Evolutionary conservation across 2,888 invertebrate species (phyloP), one percentile per base, ranked within the genome.

Genomic region (Lumbricus terrestris): DNA sequence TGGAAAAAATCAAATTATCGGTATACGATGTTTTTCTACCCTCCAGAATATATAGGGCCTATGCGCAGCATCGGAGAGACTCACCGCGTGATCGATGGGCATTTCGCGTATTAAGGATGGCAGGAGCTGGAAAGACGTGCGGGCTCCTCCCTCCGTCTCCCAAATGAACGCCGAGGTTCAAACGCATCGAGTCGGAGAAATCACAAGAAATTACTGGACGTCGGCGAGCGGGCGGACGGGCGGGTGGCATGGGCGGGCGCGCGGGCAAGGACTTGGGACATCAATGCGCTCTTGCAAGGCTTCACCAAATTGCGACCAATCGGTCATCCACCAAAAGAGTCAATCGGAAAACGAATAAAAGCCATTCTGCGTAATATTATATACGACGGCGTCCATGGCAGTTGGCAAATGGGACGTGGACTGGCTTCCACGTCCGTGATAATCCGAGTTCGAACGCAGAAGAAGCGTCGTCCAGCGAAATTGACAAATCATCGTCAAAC

Each of bases 161-260:
- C 29, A 69, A 69, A n/a, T 69, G 69, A 8, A n/a, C n/a, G 69
- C 1, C 0, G 11, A 29, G 4, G 69, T 69, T 69, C 69, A 69
- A 69, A 69, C 69, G 69, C 69, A n/a, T 69, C 69, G 69, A 69
- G 69, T 69, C 29, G 8, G 29, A n/a, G 69, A 69, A 69, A 69
- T 69, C n/a, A 69, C n/a, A n/a, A n/a, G 69, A n/a, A 69, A 69
- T 69, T 69, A 69, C n/a, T n/a, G n/a, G 69, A 69, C 69, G 69
- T 40, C 40, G 40, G 40, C n/a, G n/a, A 40, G 40, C n/a, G n/a
- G n/a, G n/a, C n/a, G n/a, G n/a, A n/a, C n/a, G n/a, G n/a, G n/a
- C n/a, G n/a, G n/a, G n/a, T n/a, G n/a, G n/a, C n/a, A n/a, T n/a
- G n/a, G n/a, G n/a, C n/a, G n/a, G n/a, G n/a, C n/a, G n/a, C n/a